These are phyloP conservation scores for Liodrosophila aerea DNA, from an alignment of 2,888 invertebrate genomes.

Conservation along the genomic window DNA sequence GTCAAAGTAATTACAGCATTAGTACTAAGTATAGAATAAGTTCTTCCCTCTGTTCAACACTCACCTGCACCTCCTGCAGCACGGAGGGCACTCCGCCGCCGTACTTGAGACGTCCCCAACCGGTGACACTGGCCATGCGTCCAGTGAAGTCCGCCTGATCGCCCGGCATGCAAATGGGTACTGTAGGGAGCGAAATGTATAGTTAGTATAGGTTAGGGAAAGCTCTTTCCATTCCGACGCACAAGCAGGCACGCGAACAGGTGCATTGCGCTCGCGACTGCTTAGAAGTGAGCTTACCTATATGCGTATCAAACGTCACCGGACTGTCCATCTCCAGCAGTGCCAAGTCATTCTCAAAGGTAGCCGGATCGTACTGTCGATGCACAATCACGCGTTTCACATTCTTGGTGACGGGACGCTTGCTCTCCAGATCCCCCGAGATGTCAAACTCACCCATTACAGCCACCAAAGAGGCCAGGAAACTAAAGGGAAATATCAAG, in stretches of 20 bases:
- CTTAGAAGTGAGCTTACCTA: conserved; percentile 85
- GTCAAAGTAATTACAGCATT: conserved; percentile 34
- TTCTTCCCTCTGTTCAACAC: conserved; percentile 7
- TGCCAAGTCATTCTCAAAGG: conserved; percentile 96
- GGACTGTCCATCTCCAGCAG: conserved; percentile 92
- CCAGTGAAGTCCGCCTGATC: conserved; percentile 92
- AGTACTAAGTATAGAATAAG: neutral
- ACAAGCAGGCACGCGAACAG: too few species aligned
- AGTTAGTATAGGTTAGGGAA: neutral
- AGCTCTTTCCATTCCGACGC: too few species aligned
- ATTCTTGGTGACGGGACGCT: conserved; percentile 90
- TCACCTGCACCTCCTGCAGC: conserved; percentile 92
- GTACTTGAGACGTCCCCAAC: conserved; percentile 95
- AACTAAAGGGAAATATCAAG: conserved; percentile 82
- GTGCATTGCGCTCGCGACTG: too few species aligned
- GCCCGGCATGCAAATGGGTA: conserved; percentile 95
- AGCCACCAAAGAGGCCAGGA: conserved; percentile 93
- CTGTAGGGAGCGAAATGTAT: conserved; percentile 82
- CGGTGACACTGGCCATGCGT: conserved; percentile 93
- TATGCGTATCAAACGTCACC: conserved; percentile 92
- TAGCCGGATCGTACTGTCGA: conserved; percentile 93
- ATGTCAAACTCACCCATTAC: conserved; percentile 96
- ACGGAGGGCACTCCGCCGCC: conserved; percentile 95
- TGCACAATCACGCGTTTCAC: conserved; percentile 94
- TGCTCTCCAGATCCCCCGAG: conserved; percentile 91